Conservation (phyloP, 2,888 invertebrate species). For the Pelosia muscerda region DNA sequence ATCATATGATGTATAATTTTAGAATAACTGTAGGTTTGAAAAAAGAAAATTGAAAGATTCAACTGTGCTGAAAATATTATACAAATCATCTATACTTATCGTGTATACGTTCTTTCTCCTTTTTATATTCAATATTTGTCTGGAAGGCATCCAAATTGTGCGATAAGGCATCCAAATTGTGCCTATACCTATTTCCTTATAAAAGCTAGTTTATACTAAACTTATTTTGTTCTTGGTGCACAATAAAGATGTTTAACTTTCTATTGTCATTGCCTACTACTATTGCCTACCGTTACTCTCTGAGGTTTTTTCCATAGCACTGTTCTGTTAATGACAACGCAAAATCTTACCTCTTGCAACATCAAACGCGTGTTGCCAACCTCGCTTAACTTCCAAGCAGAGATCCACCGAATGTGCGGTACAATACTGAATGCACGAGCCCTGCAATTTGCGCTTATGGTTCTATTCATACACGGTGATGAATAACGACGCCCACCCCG, state of each 20-base stretch:
- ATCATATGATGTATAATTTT: neutral
- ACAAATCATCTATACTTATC: too few species aligned
- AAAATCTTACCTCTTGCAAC: constrained; percentile 34
- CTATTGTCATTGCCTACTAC: too few species aligned
- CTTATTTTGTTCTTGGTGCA: too few species aligned
- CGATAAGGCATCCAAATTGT: too few species aligned
- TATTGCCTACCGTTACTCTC: constrained; percentile 35
- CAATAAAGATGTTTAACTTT: neutral
- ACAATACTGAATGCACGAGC: constrained; percentile 52
- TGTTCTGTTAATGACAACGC: constrained; percentile 23
- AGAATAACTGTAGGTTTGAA: neutral
- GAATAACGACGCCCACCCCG: constrained; percentile 61
- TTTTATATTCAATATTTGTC: too few species aligned
- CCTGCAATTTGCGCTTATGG: constrained; percentile 68
- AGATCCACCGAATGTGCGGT: constrained; percentile 32
- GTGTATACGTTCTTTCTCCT: too few species aligned
- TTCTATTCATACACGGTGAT: constrained; percentile 61
- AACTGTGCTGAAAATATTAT: neutral
- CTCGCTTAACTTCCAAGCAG: constrained; percentile 22
- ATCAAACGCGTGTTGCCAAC: constrained; percentile 32
- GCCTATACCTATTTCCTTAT: too few species aligned
- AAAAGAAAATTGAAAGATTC: neutral
- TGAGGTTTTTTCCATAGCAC: constrained; percentile 20
- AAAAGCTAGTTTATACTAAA: too few species aligned
- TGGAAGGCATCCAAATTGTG: too few species aligned